Evolutionary conservation across 2,113 vertebrate species (phyloP).

Genomic region (Mugil cephalus): DNA sequence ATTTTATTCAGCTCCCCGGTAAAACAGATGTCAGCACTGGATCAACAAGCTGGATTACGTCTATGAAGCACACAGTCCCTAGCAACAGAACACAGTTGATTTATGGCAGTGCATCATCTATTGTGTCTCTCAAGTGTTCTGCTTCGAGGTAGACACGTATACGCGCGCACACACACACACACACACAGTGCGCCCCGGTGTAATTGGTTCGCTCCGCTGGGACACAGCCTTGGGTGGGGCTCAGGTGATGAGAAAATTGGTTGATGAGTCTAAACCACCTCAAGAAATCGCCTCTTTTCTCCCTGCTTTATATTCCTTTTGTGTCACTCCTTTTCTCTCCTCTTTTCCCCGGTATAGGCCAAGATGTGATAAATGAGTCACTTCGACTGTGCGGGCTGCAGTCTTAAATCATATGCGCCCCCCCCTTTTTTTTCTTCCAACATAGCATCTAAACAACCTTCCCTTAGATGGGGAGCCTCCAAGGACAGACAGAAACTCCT

Average conservation of each 20-base stretch:
- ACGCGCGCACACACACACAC: not conserved
- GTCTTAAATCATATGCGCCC: slow-evolving; percentile 63
- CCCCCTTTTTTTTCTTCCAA: slow-evolving; percentile 19
- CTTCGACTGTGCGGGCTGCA: slow-evolving; percentile 5
- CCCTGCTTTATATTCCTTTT: slow-evolving; percentile 52
- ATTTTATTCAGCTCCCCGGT: not conserved
- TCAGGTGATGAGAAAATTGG: slow-evolving; percentile 61
- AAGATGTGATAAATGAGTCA: slow-evolving; percentile 73
- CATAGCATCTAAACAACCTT: slow-evolving; percentile 49
- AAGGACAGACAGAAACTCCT: slow-evolving; percentile 46
- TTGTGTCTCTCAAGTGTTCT: slow-evolving; percentile 53
- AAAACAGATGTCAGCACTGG: slow-evolving; percentile 47
- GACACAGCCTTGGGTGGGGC: slow-evolving; percentile 53
- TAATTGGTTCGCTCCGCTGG: slow-evolving; percentile 37
- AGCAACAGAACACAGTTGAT: slow-evolving; percentile 42
- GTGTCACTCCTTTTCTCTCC: slow-evolving; percentile 31
- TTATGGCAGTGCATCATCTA: slow-evolving; percentile 60
- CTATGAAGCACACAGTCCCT: slow-evolving; percentile 44
- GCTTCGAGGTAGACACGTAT: not conserved
- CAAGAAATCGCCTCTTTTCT: slow-evolving; percentile 57
- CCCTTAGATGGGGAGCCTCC: slow-evolving; percentile 38
- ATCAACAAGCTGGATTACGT: slow-evolving; percentile 22
- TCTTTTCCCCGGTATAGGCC: slow-evolving; percentile 8
- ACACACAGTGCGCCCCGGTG: not conserved
- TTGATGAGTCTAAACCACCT: slow-evolving; percentile 62